Evolutionary conservation across 2,113 vertebrate genomes (phyloP).

Genomic region (Salvelinus namaycush): DNA sequence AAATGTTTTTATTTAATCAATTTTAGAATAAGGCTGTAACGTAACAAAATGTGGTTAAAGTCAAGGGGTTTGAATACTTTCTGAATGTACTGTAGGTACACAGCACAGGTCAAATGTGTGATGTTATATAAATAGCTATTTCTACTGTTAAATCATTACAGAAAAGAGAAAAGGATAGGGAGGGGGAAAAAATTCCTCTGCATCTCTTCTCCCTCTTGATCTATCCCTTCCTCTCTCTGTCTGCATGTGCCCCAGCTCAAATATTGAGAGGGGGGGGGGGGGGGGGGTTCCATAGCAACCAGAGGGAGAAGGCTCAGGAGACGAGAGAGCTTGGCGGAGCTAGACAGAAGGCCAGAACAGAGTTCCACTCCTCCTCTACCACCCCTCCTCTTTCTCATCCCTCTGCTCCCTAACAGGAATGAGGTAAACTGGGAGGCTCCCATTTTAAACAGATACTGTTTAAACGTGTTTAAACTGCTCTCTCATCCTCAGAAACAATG

Average conservation of each 20-base stretch:
- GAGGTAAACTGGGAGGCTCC: conserved; percentile 52
- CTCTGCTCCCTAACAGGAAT: conserved; percentile 37
- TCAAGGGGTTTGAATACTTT: too few species aligned
- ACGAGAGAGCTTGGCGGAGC: conserved; percentile 40
- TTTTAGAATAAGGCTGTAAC: too few species aligned
- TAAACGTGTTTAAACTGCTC: background rate
- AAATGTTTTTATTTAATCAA: too few species aligned
- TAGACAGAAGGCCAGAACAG: conserved; percentile 26
- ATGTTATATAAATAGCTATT: background rate
- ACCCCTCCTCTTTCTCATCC: background rate
- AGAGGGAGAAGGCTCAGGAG: conserved; percentile 34
- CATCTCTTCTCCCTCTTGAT: conserved; percentile 25
- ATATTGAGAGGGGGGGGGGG: conserved; percentile 13
- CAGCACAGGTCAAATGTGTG: background rate
- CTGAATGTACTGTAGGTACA: background rate
- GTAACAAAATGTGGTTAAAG: too few species aligned
- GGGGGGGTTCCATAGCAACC: conserved; percentile 68
- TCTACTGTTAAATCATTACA: conserved; percentile 31
- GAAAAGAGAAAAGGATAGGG: conserved; percentile 9
- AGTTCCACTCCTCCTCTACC: background rate
- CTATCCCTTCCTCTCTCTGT: conserved; percentile 15
- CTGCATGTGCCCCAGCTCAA: conserved; percentile 26
- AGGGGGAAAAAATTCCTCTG: conserved; percentile 60
- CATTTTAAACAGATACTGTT: conserved; percentile 1
- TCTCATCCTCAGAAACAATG: background rate